A percentile compares a stretch with the other conserved stretches of the same genome.
Conservation (phyloP, 1,140 invertebrate genomes). For the Monomorium pharaonis region DNA sequence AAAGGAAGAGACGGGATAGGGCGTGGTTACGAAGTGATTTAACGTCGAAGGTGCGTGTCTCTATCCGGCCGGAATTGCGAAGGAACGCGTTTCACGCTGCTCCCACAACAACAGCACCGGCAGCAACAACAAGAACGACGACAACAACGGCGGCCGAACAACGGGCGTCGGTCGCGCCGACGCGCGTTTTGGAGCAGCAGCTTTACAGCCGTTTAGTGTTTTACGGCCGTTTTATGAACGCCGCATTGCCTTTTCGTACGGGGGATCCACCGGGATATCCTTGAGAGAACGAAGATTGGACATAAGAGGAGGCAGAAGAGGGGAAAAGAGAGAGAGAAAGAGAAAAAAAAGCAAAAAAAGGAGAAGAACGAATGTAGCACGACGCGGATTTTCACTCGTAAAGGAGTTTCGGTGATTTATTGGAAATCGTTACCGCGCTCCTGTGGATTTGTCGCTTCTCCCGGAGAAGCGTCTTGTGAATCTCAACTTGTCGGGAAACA, state of each 20-base stretch:
- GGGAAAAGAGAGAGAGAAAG: background rate
- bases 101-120: slow-evolving; percentile 61
- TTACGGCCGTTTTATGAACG: slow-evolving; percentile 85
- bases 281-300: slow-evolving; percentile 17
- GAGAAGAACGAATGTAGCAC: background rate
- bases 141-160: slow-evolving; percentile 62
- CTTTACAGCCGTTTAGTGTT: slow-evolving; percentile 86
- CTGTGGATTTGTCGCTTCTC: background rate
- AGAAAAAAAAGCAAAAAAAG: too few relatives aligned
- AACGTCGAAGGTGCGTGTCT: slow-evolving; percentile 83
- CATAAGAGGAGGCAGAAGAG: background rate
- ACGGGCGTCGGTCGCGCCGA: slow-evolving; percentile 21
- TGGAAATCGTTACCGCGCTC: slow-evolving; percentile 13
- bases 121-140: slow-evolving; percentile 69
- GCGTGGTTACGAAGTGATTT: slow-evolving; percentile 84
- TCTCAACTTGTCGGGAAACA: background rate
- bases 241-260: slow-evolving; percentile 75
- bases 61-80: slow-evolving; percentile 77
- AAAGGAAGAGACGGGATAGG: slow-evolving; percentile 68
- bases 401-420: slow-evolving; percentile 33
- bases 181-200: slow-evolving; percentile 82
- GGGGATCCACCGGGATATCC: slow-evolving; percentile 38
- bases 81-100: slow-evolving; percentile 59
- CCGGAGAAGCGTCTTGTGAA: background rate
- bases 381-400: slow-evolving; percentile 38